These are phyloP conservation scores for Andricus grossulariae DNA, from an alignment of 1,140 invertebrate species.

Conservation along the genomic window DNA sequence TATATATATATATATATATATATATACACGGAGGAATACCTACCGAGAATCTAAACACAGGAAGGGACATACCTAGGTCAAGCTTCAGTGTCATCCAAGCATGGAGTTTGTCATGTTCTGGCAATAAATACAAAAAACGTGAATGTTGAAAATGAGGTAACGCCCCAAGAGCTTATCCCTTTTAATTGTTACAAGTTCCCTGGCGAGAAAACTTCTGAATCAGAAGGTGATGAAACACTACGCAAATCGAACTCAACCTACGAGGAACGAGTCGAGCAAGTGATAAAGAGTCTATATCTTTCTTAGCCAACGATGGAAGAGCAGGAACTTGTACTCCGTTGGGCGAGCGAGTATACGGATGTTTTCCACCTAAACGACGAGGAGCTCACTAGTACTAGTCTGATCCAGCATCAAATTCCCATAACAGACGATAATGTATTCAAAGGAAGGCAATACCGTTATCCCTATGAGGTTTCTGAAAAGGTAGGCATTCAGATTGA, in stretches of 20 bases:
- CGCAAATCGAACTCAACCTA: not conserved
- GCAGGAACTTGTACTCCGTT: not conserved
- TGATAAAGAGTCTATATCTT: not conserved
- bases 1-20: too few species aligned
- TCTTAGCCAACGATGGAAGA: not conserved
- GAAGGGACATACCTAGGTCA: conserved; percentile 36
- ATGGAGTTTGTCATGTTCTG: conserved; percentile 36
- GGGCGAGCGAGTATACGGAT: not conserved
- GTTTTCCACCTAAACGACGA: not conserved
- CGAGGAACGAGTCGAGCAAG: not conserved
- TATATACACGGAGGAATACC: conserved; percentile 33
- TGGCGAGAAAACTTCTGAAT: not conserved
- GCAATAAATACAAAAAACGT: conserved; percentile 38
- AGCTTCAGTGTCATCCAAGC: conserved; percentile 33
- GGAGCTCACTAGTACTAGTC: not conserved
- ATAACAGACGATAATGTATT: not conserved
- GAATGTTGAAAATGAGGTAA: not conserved
- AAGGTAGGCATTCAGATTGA: not conserved
- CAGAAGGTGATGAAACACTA: too few species aligned
- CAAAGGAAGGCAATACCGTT: not conserved
- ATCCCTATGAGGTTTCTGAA: not conserved
- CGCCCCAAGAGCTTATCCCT: too few species aligned
- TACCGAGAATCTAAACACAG: not conserved
- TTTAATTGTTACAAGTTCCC: not conserved
- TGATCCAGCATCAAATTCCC: not conserved